Conservation (phyloP, 2,888 invertebrate species). For the Belgica antarctica region DNA sequence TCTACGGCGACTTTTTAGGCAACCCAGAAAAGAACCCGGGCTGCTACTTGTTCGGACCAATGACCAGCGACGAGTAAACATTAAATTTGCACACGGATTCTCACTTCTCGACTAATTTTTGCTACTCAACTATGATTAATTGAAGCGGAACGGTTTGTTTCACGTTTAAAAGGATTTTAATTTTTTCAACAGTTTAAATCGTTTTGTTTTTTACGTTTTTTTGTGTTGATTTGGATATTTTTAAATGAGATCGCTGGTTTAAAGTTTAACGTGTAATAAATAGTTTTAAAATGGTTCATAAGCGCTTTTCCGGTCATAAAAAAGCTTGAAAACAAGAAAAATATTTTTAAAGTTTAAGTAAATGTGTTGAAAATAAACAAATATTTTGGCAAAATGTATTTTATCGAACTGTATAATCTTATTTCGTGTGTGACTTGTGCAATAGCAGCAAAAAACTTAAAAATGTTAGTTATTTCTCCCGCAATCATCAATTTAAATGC, state of each 20-base stretch:
- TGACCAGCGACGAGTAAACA: slow-evolving; percentile 54
- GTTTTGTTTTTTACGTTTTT: neutral
- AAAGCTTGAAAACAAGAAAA: neutral
- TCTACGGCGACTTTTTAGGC: slow-evolving; percentile 78
- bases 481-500: slow-evolving; percentile 41
- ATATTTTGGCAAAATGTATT: slow-evolving; percentile 26
- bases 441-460: slow-evolving; percentile 12
- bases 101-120: neutral
- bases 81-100: slow-evolving; percentile 46
- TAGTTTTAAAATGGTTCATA: neutral
- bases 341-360: slow-evolving; percentile 26
- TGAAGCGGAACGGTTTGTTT: neutral
- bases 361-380: slow-evolving; percentile 2
- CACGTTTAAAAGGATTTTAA: slow-evolving; percentile 10
- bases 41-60: slow-evolving; percentile 75
- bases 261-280: too few species aligned
- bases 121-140: neutral
- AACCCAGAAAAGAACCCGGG: slow-evolving; percentile 71
- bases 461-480: slow-evolving; percentile 39
- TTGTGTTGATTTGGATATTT: too few species aligned
- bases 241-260: too few species aligned
- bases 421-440: slow-evolving; percentile 32
- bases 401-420: neutral
- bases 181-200: slow-evolving; percentile 35
- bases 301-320: neutral